A percentile compares a stretch with the other conserved stretches of the same genome.
Conservation (phyloP, 2,888 invertebrate species). For the Tenthredo notha region DNA sequence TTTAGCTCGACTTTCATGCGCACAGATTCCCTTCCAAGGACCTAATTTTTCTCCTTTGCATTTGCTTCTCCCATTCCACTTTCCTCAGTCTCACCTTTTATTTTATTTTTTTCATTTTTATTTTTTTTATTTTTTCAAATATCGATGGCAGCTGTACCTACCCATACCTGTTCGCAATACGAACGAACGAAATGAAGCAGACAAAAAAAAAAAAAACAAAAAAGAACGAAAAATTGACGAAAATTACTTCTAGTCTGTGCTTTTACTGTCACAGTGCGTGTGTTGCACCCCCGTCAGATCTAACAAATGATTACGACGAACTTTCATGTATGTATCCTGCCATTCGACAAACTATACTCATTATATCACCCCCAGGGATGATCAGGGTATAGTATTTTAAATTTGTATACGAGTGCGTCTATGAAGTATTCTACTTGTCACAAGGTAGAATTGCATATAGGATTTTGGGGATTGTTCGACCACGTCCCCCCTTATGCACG, state of each 20-base stretch:
- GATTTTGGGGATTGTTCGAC: background rate
- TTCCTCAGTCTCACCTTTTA: background rate
- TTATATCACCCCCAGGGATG: background rate
- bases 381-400: background rate
- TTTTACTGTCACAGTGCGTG: background rate
- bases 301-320: background rate
- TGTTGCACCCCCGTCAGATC: background rate
- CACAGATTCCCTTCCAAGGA: slow-evolving; percentile 40
- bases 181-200: background rate
- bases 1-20: slow-evolving; percentile 40
- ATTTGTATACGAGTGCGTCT: background rate
- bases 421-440: background rate
- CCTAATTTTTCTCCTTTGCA: slow-evolving; percentile 41
- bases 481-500: slow-evolving; percentile 5
- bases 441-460: background rate
- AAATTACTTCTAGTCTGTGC: background rate
- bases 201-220: background rate
- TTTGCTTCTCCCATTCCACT: background rate
- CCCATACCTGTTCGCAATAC: background rate
- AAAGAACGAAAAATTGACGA: background rate
- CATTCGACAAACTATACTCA: background rate
- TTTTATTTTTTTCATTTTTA: background rate
- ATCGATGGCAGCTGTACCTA: background rate
- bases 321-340: background rate
- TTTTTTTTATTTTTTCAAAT: background rate